Conservation (phyloP, 1,140 invertebrate genomes). For the Heliconius eleuchia region DNA sequence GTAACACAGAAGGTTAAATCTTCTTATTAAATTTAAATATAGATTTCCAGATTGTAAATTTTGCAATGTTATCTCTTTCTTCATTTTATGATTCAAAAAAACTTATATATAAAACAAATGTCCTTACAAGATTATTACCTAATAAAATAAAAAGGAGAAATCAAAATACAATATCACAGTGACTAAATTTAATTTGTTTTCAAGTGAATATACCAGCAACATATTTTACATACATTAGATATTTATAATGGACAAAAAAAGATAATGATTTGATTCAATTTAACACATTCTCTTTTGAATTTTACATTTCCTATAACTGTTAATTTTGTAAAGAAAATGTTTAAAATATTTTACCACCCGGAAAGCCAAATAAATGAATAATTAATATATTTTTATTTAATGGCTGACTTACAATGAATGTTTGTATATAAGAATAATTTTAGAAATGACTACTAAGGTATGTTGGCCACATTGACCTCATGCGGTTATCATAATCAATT, state of each 20-base stretch:
- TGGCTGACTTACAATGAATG: not conserved
- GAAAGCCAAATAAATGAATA: not conserved
- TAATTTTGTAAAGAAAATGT: not conserved
- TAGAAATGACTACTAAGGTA: not conserved
- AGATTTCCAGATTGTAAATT: no score
- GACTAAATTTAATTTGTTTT: slow-evolving; percentile 73
- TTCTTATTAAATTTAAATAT: no score
- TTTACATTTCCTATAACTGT: not conserved
- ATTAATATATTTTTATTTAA: not conserved
- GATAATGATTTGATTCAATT: not conserved
- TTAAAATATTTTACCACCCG: not conserved
- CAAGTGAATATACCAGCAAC: slow-evolving; percentile 59
- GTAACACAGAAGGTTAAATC: no score
- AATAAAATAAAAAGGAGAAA: not conserved
- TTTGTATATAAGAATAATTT: no score
- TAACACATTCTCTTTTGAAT: not conserved
- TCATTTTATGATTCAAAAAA: no score
- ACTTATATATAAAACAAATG: no score
- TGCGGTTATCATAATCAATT: not conserved
- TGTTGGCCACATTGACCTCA: not conserved
- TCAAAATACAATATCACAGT: slow-evolving; percentile 46
- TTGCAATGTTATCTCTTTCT: no score
- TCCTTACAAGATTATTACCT: not conserved
- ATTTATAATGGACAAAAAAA: slow-evolving; percentile 19
- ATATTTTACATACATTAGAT: slow-evolving; percentile 25